Evolutionary conservation across 2,797 vertebrate species (phyloP).

Genomic region (Neopelma chrysocephalum): DNA sequence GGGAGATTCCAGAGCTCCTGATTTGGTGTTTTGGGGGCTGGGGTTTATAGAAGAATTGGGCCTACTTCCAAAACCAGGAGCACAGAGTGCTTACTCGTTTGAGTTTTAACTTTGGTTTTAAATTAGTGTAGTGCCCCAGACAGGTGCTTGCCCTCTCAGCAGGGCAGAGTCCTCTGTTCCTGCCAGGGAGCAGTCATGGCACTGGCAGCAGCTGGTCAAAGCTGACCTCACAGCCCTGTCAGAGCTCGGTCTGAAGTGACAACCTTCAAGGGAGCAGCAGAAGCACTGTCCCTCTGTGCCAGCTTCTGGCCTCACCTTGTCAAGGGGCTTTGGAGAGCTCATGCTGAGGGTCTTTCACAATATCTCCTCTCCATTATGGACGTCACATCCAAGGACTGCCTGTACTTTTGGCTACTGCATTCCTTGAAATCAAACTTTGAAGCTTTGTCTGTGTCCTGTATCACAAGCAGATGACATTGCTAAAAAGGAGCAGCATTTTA

Average conservation of each 20-base stretch:
- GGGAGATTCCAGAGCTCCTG: neutral
- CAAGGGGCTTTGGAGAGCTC: neutral
- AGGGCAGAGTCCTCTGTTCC: neutral
- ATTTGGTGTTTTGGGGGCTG: neutral
- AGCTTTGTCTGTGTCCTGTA: neutral
- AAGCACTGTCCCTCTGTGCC: fast-evolving
- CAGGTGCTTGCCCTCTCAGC: neutral
- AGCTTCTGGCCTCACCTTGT: neutral
- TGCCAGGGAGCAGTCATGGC: neutral
- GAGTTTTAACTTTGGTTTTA: neutral
- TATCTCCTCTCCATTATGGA: neutral
- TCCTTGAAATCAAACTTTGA: neutral
- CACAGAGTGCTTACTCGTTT: neutral
- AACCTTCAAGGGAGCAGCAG: neutral
- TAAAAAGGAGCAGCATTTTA: neutral
- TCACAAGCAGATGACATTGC: neutral
- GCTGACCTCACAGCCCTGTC: neutral
- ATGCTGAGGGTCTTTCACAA: neutral
- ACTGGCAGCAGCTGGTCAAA: neutral
- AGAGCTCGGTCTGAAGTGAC: neutral
- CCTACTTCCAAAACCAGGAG: neutral
- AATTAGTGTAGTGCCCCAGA: neutral
- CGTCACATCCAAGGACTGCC: neutral
- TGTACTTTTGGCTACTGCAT: neutral
- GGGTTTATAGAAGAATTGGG: neutral